Base-by-base conservation (phyloP, 1,140 invertebrate genomes). In the Calephelis virginiensis region DNA sequence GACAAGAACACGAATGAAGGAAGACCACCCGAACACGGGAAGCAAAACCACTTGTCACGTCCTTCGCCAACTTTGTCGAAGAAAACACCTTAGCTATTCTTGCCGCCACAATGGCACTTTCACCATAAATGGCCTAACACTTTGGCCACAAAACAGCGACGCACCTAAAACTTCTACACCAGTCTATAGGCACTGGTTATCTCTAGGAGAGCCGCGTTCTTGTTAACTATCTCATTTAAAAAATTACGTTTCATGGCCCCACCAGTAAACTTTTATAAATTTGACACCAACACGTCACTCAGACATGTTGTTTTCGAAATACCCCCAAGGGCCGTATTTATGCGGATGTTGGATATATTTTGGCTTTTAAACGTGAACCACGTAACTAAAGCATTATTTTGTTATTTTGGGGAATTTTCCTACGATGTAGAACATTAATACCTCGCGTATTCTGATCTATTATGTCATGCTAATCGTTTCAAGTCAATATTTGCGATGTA, bases 221-320 rank as follows among this genome's bases (percentile, higher is more conserved):
- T 28, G 28, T 4, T 28, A 28, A 28, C 0, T 4, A 28, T 28
- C 28, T 28, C 5, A 28, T 28, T 17, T 17, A 17, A 28, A 1
- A 28, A 13, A 61, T 46, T 45, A 17, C n/a, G 17, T 61, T 40
- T 61, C 12, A 61, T 66, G 45, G 59, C 62, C 37, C 37, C n/a
- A 3, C 7, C 5, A 9, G 53, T 46, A 56, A 64, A 69, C 56
- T 64, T 69, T 69, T 69, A 69, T 56, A 53, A 53, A 71, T 71
- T 71, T 71, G 65, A 71, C 66, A 60, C 45, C 50, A 38, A 12
- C 56, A 61, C 63, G 69, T 71, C 66, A 67, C 62, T 62, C 45
- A 64, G 66, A 47, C 49, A 71, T 61, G 62, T 64, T 71, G 69
- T 71, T 71, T 14, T 59, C 59, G 68, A 70, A 70, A 67, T 61